These are phyloP conservation scores for Incurvaria masculella DNA, from an alignment of 2,888 invertebrate genomes.

Conservation along the genomic window DNA sequence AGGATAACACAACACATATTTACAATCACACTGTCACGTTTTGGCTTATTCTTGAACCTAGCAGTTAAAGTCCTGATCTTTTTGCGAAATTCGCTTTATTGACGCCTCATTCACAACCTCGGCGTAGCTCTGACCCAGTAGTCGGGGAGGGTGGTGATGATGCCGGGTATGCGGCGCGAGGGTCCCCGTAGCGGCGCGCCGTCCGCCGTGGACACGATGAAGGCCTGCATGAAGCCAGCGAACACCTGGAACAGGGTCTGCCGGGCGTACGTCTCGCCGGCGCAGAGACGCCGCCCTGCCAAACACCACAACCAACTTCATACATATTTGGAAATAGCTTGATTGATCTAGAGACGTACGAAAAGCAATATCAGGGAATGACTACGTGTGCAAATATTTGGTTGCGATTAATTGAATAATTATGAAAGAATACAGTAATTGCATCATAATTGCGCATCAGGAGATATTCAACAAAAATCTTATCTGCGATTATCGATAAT, in stretches of 20 bases:
- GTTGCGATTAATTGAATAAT: too few species aligned
- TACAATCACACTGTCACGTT: too few species aligned
- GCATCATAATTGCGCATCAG: too few species aligned
- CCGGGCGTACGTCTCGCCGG: constrained; percentile 68
- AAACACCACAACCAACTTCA: not conserved
- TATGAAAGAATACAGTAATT: too few species aligned
- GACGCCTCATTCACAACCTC: constrained; percentile 22
- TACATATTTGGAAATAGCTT: too few species aligned
- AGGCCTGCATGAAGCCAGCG: constrained; percentile 61
- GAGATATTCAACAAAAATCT: too few species aligned
- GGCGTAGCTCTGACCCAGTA: constrained; percentile 55
- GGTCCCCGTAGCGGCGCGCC: constrained; percentile 34
- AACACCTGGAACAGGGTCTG: constrained; percentile 62
- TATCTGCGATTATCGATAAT: too few species aligned
- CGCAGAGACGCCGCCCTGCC: constrained; percentile 63
- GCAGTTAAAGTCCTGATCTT: not conserved
- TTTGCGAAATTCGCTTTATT: not conserved
- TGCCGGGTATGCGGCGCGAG: constrained; percentile 45
- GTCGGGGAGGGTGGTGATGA: constrained; percentile 54
- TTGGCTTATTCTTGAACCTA: too few species aligned
- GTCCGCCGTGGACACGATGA: constrained; percentile 52
- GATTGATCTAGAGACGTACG: too few species aligned
- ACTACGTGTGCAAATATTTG: too few species aligned
- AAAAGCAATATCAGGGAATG: too few species aligned
- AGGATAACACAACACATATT: too few species aligned